These are phyloP conservation scores for Apamea epomidion DNA, from an alignment of 2,888 invertebrate species.

Conservation along the genomic window DNA sequence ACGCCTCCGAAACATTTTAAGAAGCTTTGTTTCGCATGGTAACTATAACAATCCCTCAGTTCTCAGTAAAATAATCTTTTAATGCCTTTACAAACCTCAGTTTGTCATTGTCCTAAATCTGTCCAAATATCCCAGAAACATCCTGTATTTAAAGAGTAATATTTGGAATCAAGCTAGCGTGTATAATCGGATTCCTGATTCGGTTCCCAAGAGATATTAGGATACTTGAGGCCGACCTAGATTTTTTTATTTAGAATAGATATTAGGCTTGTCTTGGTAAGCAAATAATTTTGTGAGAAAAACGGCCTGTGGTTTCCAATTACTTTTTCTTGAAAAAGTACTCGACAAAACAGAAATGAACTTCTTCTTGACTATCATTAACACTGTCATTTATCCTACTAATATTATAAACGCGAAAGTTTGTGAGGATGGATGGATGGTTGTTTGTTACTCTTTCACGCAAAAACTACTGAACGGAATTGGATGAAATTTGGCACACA, in stretches of 20 bases:
- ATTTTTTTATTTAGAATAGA: slow-evolving; percentile 46
- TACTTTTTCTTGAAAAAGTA: slow-evolving; percentile 5
- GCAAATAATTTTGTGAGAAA: slow-evolving; percentile 25
- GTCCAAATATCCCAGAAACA: slow-evolving; percentile 13
- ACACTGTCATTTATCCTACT: background rate
- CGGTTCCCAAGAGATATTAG: slow-evolving; percentile 38
- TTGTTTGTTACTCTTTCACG: too few species aligned
- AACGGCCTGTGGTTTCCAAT: slow-evolving; percentile 4
- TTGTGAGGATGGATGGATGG: too few species aligned
- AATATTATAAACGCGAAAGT: too few species aligned
- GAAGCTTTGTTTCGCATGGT: slow-evolving; percentile 1
- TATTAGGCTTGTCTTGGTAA: slow-evolving; percentile 38
- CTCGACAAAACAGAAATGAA: background rate
- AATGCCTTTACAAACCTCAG: slow-evolving; percentile 23
- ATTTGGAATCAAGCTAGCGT: slow-evolving; percentile 57
- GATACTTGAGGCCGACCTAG: slow-evolving; percentile 42
- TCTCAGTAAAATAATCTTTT: slow-evolving; percentile 28
- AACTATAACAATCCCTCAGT: background rate
- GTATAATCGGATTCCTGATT: slow-evolving; percentile 47
- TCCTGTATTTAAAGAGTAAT: slow-evolving; percentile 44
- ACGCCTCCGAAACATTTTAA: slow-evolving; percentile 20
- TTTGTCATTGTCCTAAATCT: slow-evolving; percentile 30
- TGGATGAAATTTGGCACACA: too few species aligned
- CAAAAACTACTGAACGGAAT: too few species aligned
- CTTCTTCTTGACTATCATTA: background rate